Base-by-base conservation (phyloP, 2,797 vertebrate genomes). In the Eospalax fontanierii region DNA sequence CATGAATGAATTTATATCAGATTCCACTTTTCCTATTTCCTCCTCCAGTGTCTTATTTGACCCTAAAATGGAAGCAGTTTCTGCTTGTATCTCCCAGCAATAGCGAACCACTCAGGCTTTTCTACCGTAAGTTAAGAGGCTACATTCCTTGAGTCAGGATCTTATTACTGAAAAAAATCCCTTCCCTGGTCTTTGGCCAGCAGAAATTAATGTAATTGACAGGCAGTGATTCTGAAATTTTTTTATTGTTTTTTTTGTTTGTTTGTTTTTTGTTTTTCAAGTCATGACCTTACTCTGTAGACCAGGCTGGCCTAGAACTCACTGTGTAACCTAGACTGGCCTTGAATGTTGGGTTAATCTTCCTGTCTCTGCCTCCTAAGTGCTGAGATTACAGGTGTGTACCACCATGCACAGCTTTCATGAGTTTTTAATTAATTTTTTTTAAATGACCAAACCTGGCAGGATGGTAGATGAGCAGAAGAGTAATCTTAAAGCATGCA, bases 181-280 rank as follows among this genome's bases (percentile, higher is more conserved):
- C 91, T 94, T 89, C 78, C 73, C 73, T 70, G 94, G 87, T 57
- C 93, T 94, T 75, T 89, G 73, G 78, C 87, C 30, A 83, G 89
- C 89, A 96, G 78, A 97, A 96, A 94, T 94, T 93, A 95, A 89
- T 87, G 57, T 82, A 95, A 90, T 91, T 96, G 92, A 96, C 54
- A 75, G 19, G 57, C 43, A 66, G 63, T 93, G 96, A 96, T 94
- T 93, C 74, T 93, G 33, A 92, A 46, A 24, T 59, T 90, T 65
- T 93, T 94, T 92, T 96, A 15, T 15, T 88, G 16, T 0, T 30
- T 40, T 85, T 63, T 85, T 35, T n/a, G 28, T 80, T 59, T 54
- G 30, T 54, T 85, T 70, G 73, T n/a, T 73, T 59, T 38, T 54
- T 1, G 54, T 33, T 86, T 54, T 57, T 73, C 18, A 38, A 87